phyloP scores from a whole-genome alignment of 2,113 vertebrate genomes.

The Camarhynchus parvulus region DNA sequence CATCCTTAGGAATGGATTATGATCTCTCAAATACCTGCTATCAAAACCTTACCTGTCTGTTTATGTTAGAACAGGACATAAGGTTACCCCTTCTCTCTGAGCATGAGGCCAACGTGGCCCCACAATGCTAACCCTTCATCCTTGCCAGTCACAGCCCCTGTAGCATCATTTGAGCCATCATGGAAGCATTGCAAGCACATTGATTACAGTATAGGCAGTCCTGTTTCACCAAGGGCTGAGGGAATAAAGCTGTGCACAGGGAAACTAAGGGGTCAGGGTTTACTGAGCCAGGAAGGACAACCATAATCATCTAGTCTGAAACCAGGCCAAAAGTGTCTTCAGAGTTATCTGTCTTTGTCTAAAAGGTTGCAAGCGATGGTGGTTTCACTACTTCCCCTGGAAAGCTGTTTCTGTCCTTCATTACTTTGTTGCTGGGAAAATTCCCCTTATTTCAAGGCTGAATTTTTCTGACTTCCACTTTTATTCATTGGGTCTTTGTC shows the following conservation, averaged over 20 bases:
- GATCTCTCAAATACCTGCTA: not conserved
- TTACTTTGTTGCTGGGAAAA: not conserved
- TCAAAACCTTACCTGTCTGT: not conserved
- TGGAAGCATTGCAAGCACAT: rapidly evolving
- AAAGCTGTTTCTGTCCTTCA: not conserved
- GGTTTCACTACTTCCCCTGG: not conserved
- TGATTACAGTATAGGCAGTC: not conserved
- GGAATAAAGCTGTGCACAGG: not conserved
- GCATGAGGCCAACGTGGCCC: rapidly evolving
- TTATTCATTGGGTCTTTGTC: not conserved
- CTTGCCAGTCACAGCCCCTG: not conserved
- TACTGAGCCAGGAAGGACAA: not conserved
- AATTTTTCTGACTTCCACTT: not conserved
- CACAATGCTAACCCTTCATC: not conserved
- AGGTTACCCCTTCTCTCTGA: not conserved
- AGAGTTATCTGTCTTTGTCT: not conserved
- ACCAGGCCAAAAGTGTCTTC: not conserved
- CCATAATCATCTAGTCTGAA: not conserved
- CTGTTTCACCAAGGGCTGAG: not conserved
- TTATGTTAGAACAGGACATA: not conserved
- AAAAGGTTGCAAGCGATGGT: not conserved
- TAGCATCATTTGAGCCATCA: not conserved
- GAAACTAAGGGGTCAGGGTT: not conserved
- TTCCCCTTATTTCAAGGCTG: not conserved
- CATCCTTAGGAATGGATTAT: not conserved